Evolutionary conservation across 2,113 vertebrate genomes (phyloP).

Genomic region (Sclerurus mexicanus): DNA sequence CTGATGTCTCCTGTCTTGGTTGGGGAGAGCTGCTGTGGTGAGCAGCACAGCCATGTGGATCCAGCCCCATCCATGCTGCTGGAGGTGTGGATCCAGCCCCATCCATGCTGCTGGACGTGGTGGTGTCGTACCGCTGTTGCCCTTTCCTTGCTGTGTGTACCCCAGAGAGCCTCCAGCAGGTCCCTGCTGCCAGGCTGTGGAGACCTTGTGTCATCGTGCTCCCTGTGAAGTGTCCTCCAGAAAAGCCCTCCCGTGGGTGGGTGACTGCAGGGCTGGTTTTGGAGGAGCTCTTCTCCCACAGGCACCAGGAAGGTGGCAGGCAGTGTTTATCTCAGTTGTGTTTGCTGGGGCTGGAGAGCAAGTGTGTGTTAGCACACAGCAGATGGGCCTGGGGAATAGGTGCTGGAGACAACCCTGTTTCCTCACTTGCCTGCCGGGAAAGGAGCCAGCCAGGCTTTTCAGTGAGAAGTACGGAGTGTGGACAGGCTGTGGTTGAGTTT

Average conservation of each 20-base stretch:
- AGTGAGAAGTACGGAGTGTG: neutral
- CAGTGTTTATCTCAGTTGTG: neutral
- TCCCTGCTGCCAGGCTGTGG: neutral
- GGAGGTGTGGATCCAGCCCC: neutral
- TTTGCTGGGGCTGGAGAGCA: neutral
- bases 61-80: neutral
- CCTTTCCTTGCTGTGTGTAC: neutral
- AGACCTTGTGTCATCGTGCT: fast-evolving
- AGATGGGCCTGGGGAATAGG: constrained; percentile 5
- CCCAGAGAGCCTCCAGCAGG: neutral
- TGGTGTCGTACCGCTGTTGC: neutral
- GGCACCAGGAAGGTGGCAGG: neutral
- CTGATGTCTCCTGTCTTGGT: neutral
- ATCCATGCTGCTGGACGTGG: too few relatives aligned
- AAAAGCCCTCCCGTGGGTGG: neutral
- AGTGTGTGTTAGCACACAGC: neutral
- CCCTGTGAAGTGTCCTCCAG: neutral
- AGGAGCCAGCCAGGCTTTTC: neutral
- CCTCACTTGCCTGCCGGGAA: neutral
- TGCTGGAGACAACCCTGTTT: neutral
- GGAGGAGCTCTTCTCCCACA: neutral
- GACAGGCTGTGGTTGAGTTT: neutral
- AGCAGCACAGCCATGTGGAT: neutral
- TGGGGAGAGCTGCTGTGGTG: neutral
- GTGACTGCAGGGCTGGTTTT: neutral